These are phyloP conservation scores for Drosophila peninsularis DNA, from an alignment of 2,888 invertebrate species.

Conservation along the genomic window DNA sequence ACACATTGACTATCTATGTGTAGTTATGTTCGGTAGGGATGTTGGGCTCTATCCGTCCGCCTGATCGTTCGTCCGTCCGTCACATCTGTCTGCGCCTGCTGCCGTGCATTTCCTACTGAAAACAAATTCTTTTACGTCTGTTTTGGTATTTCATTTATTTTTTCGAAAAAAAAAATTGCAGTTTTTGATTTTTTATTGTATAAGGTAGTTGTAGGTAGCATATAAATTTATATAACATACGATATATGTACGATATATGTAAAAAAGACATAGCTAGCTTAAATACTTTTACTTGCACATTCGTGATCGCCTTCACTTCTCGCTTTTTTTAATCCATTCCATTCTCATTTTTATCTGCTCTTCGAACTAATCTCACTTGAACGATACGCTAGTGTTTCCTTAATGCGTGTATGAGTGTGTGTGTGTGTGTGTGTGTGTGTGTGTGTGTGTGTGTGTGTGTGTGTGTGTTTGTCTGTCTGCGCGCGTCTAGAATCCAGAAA, in stretches of 20 bases:
- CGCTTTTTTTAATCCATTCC: background rate
- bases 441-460: constrained; percentile 12
- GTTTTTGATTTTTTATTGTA: constrained; percentile 47
- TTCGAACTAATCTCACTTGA: constrained; percentile 63
- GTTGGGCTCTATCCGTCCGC: too few relatives aligned
- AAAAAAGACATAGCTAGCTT: constrained; percentile 76
- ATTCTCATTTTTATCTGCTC: background rate
- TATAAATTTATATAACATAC: constrained; percentile 77
- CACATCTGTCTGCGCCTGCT: too few relatives aligned
- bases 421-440: constrained; percentile 9
- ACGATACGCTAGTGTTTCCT: constrained; percentile 42
- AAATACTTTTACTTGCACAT: constrained; percentile 63
- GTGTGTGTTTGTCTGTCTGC: constrained; percentile 3
- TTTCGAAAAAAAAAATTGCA: constrained; percentile 34
- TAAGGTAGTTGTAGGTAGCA: constrained; percentile 76
- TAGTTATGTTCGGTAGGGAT: too few relatives aligned
- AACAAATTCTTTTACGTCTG: background rate
- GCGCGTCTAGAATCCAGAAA: constrained; percentile 87
- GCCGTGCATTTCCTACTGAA: too few relatives aligned
- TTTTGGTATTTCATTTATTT: constrained; percentile 4
- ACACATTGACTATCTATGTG: too few relatives aligned
- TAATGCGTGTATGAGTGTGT: constrained; percentile 7
- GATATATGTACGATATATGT: constrained; percentile 60
- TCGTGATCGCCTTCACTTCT: constrained; percentile 17
- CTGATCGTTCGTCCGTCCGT: too few relatives aligned